Evolutionary conservation across 2,797 vertebrate genomes (phyloP).

Genomic region (Enteromius fasciolatus): DNA sequence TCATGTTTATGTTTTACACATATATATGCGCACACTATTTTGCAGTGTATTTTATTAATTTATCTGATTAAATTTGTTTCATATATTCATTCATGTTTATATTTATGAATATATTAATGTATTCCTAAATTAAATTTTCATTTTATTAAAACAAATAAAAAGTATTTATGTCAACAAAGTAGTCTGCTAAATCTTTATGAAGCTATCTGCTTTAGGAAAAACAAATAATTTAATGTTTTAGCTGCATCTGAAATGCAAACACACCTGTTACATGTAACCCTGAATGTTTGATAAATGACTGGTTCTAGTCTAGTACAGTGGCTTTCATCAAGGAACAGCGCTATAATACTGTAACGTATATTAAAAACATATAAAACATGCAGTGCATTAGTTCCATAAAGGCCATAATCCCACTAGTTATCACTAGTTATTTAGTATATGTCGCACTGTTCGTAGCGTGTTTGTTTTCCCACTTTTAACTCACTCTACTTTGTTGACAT

Average conservation of each 20-base stretch:
- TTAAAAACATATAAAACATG: not conserved
- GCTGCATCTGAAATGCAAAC: not conserved
- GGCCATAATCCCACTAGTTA: not conserved
- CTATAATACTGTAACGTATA: not conserved
- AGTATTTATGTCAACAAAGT: not conserved
- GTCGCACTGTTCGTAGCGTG: not conserved
- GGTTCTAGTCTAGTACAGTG: not conserved
- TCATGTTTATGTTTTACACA: not conserved
- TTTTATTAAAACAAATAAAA: not conserved
- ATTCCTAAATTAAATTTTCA: not conserved
- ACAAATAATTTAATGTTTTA: too few species aligned
- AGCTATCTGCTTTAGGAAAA: not conserved
- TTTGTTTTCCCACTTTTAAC: not conserved
- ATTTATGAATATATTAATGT: not conserved
- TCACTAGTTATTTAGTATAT: not conserved
- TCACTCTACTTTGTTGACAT: constrained; percentile 5
- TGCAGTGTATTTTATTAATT: not conserved
- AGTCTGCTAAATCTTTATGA: not conserved
- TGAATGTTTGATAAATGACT: not conserved
- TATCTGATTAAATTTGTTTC: not conserved
- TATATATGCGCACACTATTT: not conserved
- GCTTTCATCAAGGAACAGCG: not conserved
- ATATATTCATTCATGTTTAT: not conserved
- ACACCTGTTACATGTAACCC: not conserved
- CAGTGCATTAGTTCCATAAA: not conserved